Evolutionary conservation across 2,888 invertebrate species (phyloP).

Genomic region (Busseola fusca): DNA sequence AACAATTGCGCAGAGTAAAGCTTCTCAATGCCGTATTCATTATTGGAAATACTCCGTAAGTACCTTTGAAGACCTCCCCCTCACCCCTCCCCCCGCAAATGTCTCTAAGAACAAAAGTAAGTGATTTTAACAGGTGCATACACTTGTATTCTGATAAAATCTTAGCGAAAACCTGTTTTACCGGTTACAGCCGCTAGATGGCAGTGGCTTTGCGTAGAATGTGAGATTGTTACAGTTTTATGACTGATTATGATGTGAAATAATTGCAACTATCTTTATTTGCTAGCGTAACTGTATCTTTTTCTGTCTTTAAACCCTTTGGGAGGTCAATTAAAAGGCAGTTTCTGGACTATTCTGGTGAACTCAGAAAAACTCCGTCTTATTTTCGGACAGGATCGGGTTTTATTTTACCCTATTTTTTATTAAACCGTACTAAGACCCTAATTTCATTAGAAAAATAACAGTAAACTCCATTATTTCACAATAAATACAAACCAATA

Average conservation of each 20-base stretch:
- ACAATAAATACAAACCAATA: neutral
- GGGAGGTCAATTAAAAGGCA: neutral
- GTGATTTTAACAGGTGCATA: constrained; percentile 51
- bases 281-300: neutral
- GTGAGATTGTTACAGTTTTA: constrained; percentile 39
- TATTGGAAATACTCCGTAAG: constrained; percentile 41
- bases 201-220: constrained; percentile 24
- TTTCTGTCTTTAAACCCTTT: neutral
- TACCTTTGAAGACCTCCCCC: constrained; percentile 29
- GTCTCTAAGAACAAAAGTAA: constrained; percentile 47
- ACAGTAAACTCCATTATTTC: neutral
- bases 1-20: constrained; percentile 36
- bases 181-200: constrained; percentile 48
- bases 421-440: neutral
- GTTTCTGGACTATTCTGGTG: neutral
- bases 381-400: neutral
- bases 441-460: neutral
- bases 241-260: constrained; percentile 5
- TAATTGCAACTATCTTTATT: neutral
- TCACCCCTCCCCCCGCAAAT: constrained; percentile 7
- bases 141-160: constrained; percentile 39
- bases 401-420: neutral
- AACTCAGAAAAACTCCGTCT: neutral
- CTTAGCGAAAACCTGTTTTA: constrained; percentile 37
- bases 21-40: constrained; percentile 34